Percentiles rank a stretch among this genome's conserved stretches.
These are phyloP conservation scores for Haliaeetus leucogaster DNA, from an alignment of 2,113 vertebrate genomes.

Conservation along the genomic window DNA sequence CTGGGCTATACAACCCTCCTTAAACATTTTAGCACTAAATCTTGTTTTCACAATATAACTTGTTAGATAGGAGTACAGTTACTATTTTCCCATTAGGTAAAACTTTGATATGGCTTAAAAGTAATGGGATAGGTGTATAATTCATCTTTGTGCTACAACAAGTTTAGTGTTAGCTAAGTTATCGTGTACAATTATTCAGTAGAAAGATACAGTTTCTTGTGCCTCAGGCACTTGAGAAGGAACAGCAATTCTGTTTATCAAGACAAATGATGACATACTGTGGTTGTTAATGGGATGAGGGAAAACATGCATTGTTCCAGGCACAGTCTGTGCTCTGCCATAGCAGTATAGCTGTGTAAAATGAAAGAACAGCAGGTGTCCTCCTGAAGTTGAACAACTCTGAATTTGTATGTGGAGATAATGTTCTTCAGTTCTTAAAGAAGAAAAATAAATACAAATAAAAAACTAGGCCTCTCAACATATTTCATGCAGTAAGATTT, in stretches of 20 bases:
- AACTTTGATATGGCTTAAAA: neutral
- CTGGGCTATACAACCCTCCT: neutral
- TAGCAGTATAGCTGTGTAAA: neutral
- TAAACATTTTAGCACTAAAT: neutral
- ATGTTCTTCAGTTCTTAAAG: neutral
- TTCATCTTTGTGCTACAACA: neutral
- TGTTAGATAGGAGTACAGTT: neutral
- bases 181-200: rapidly evolving
- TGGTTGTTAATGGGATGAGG: too few species aligned
- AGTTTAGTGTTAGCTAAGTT: neutral
- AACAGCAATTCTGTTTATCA: neutral
- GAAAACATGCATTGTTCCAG: neutral
- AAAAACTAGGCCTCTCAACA: neutral
- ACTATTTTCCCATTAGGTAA: neutral
- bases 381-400: neutral
- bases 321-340: neutral
- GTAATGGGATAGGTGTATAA: neutral
- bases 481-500: neutral
- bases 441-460: neutral
- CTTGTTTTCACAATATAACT: neutral
- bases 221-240: neutral
- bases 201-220: neutral
- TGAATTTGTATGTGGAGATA: neutral
- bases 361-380: neutral
- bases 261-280: neutral